These are phyloP conservation scores for Bombus fervidus DNA, from an alignment of 1,140 invertebrate species.

Conservation along the genomic window DNA sequence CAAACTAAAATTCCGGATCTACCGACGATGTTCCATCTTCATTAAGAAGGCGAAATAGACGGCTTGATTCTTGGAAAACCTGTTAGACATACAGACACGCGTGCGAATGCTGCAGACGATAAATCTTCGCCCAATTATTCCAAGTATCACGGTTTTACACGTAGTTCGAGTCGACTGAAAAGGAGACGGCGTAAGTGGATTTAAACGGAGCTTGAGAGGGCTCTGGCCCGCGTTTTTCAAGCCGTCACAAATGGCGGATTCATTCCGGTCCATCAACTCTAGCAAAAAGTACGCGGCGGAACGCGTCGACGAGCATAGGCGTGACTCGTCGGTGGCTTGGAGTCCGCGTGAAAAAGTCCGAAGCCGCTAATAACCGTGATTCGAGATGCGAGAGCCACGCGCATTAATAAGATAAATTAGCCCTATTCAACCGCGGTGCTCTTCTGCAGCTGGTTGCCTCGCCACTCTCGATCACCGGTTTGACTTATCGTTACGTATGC, in stretches of 20 bases:
- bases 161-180: neutral
- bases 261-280: constrained; percentile 1
- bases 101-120: neutral
- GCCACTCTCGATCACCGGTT: constrained; percentile 57
- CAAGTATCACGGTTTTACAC: no score
- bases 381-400: constrained; percentile 13
- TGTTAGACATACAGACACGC: no score
- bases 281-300: neutral
- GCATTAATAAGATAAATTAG: constrained; percentile 59
- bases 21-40: no score
- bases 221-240: neutral
- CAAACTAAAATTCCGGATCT: no score
- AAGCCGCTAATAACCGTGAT: constrained; percentile 45
- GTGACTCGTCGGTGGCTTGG: neutral
- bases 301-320: neutral
- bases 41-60: no score
- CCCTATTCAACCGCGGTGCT: constrained; percentile 53
- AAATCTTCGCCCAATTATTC: neutral
- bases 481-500: constrained; percentile 62
- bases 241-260: neutral
- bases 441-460: constrained; percentile 13
- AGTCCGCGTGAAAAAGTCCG: neutral
- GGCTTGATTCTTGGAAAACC: no score
- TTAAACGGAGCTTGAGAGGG: neutral
- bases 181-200: neutral